Evolutionary conservation across 2,797 vertebrate species (phyloP).

Genomic region (Halcyon badia): DNA sequence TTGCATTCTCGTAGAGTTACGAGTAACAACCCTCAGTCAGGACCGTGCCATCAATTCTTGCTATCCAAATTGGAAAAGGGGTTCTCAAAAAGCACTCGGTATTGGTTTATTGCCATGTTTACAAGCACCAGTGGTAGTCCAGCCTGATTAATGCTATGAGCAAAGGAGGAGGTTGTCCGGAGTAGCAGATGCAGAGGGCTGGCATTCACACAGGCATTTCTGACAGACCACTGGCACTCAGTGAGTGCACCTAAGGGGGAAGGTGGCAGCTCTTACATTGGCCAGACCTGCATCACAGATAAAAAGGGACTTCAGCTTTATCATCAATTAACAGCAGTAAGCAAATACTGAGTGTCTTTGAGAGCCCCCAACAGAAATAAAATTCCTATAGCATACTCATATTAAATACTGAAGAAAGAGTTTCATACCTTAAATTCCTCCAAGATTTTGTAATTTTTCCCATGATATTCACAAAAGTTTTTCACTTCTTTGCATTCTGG

Average conservation of each 20-base stretch:
- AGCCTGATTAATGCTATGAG: not conserved
- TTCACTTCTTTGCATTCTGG: slow-evolving; percentile 99
- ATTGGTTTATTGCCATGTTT: not conserved
- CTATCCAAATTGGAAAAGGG: not conserved
- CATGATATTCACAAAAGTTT: slow-evolving; percentile 99
- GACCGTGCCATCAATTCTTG: not conserved
- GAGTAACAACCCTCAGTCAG: not conserved
- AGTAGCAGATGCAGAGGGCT: not conserved
- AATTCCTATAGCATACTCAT: not conserved
- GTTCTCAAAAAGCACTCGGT: not conserved
- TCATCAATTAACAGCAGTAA: not conserved
- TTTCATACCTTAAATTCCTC: slow-evolving; percentile 98
- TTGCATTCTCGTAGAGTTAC: not conserved
- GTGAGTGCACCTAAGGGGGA: fast-evolving
- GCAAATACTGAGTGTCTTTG: not conserved
- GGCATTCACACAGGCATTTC: fast-evolving
- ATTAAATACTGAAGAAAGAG: slow-evolving; percentile 15
- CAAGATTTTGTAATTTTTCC: slow-evolving; percentile 98
- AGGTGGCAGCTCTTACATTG: not conserved
- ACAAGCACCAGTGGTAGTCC: not conserved
- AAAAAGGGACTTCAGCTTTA: not conserved
- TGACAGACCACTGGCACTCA: not conserved
- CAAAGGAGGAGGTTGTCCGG: not conserved
- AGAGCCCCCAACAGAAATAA: not conserved
- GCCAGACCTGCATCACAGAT: not conserved